phyloP scores from a whole-genome alignment of 2,797 vertebrate genomes.

The Rhyacichthys aspro region DNA sequence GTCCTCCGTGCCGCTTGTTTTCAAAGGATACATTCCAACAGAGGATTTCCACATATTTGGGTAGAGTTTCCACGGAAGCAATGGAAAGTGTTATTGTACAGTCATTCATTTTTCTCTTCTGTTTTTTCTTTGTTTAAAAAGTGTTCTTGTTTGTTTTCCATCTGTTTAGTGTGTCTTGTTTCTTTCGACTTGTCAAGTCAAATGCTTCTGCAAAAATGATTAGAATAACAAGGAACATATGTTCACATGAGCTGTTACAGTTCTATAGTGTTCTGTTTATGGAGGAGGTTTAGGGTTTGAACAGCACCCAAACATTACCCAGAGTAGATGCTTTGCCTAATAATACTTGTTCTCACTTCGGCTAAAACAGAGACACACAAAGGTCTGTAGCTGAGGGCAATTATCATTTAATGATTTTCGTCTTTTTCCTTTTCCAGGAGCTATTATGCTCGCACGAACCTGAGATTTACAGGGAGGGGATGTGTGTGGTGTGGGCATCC shows the following conservation, averaged over 20 bases:
- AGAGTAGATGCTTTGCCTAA: slow-evolving; percentile 62
- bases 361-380: slow-evolving; percentile 67
- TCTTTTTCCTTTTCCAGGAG: slow-evolving; percentile 75
- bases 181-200: slow-evolving; percentile 51
- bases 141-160: slow-evolving; percentile 14
- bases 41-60: slow-evolving; percentile 78
- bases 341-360: slow-evolving; percentile 65
- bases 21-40: slow-evolving; percentile 68
- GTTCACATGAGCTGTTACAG: slow-evolving; percentile 61
- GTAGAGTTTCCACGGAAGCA: slow-evolving; percentile 64
- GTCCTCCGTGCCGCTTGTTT: slow-evolving; percentile 61
- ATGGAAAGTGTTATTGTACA: slow-evolving; percentile 38
- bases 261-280: slow-evolving; percentile 64
- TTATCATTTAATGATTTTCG: slow-evolving; percentile 81
- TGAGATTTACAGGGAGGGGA: slow-evolving; percentile 61
- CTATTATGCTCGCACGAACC: slow-evolving; percentile 76
- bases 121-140: slow-evolving; percentile 8
- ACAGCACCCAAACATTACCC: slow-evolving; percentile 68
- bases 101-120: slow-evolving; percentile 13
- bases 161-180: slow-evolving; percentile 15
- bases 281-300: slow-evolving; percentile 63
- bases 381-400: slow-evolving; percentile 71
- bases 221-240: slow-evolving; percentile 78
- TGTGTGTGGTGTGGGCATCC: slow-evolving; percentile 16
- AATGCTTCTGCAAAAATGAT: slow-evolving; percentile 60